These are phyloP conservation scores for Myzus persicae DNA, from an alignment of 1,140 invertebrate species.

Conservation along the genomic window DNA sequence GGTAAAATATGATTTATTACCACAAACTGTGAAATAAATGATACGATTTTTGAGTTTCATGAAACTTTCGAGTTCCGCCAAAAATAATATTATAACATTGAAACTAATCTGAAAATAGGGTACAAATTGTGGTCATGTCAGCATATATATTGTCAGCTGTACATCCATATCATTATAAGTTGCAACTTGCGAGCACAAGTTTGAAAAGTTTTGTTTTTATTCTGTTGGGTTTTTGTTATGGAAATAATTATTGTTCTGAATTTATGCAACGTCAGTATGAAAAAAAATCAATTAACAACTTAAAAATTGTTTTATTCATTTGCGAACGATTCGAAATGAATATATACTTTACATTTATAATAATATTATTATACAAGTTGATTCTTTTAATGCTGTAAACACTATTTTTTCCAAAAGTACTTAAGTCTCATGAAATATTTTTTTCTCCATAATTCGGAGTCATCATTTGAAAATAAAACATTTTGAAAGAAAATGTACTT, in stretches of 20 bases:
- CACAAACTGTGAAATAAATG: background rate
- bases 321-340: background rate
- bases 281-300: too few species aligned
- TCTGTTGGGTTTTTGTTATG: background rate
- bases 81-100: conserved; percentile 10
- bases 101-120: background rate
- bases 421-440: background rate
- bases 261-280: background rate
- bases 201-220: background rate
- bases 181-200: background rate
- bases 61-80: background rate
- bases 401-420: background rate
- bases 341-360: background rate
- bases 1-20: background rate
- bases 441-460: background rate
- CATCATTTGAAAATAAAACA: background rate
- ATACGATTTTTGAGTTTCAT: background rate
- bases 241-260: background rate
- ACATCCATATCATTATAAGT: background rate
- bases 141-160: background rate
- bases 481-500: too few species aligned
- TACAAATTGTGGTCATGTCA: background rate
- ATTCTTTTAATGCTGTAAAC: background rate
- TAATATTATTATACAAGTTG: background rate
- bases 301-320: background rate